phyloP scores from a whole-genome alignment of 1,140 invertebrate species.

The Hycleus cichorii region DNA sequence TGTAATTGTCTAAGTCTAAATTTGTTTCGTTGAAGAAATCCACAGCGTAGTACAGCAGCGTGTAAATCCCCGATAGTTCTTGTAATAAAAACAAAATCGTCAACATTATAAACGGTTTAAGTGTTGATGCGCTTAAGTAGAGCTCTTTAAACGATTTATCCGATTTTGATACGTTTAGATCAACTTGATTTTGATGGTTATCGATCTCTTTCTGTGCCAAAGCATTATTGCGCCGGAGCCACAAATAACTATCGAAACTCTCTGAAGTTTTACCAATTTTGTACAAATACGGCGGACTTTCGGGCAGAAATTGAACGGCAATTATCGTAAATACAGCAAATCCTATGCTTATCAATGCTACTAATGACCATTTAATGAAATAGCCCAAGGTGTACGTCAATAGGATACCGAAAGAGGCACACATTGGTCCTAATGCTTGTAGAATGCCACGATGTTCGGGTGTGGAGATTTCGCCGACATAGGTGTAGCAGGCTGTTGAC shows the following conservation, averaged over 20 bases:
- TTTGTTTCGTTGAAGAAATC: constrained; percentile 60
- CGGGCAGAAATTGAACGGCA: constrained; percentile 60
- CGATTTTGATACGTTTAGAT: neutral
- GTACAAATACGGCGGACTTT: constrained; percentile 58
- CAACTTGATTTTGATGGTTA: constrained; percentile 35
- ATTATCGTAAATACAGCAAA: constrained; percentile 51
- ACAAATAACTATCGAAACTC: constrained; percentile 48
- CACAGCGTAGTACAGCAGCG: constrained; percentile 69
- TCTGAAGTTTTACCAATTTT: constrained; percentile 49
- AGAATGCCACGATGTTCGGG: constrained; percentile 48
- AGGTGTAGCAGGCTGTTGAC: constrained; percentile 53
- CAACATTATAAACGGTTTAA: constrained; percentile 59
- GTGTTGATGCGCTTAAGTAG: constrained; percentile 40
- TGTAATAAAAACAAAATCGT: constrained; percentile 60
- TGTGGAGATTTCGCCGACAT: constrained; percentile 54
- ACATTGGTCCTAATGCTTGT: constrained; percentile 53
- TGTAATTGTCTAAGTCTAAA: constrained; percentile 57
- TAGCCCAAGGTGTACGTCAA: constrained; percentile 56
- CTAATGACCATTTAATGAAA: constrained; percentile 53
- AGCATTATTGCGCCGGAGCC: constrained; percentile 49
- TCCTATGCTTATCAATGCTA: constrained; percentile 53
- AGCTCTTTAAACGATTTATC: neutral
- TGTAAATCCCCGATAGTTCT: constrained; percentile 66
- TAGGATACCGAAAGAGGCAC: constrained; percentile 59
- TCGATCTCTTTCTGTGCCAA: constrained; percentile 51